phyloP scores from a whole-genome alignment of 1,140 invertebrate species.

The Caenorhabditis elegans region DNA sequence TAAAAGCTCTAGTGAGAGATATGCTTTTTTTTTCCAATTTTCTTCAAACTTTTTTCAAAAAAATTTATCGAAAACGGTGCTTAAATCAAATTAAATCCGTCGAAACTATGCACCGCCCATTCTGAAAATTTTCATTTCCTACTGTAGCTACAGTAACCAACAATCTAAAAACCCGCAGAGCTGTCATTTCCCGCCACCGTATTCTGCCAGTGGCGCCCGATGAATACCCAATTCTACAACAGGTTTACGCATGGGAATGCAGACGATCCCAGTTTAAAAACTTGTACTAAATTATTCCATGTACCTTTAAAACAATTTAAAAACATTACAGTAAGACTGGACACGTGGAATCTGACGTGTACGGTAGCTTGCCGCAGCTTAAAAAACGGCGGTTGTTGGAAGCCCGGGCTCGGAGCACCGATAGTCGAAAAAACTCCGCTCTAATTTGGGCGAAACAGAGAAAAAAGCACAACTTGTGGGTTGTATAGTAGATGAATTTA shows the following conservation, averaged over 20 bases:
- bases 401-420: not conserved
- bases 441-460: not conserved
- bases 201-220: not conserved
- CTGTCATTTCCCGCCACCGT: not conserved
- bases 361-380: not conserved
- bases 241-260: slow-evolving; percentile 22
- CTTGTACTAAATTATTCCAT: not conserved
- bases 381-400: not conserved
- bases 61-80: too few relatives aligned
- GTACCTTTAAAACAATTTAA: too few relatives aligned
- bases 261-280: not conserved
- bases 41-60: not conserved
- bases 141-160: too few relatives aligned
- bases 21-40: not conserved
- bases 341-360: not conserved
- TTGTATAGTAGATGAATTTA: not conserved
- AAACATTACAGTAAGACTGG: not conserved
- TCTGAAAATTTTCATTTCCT: too few relatives aligned
- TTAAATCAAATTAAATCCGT: too few relatives aligned
- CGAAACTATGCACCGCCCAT: too few relatives aligned
- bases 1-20: too few relatives aligned
- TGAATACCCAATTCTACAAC: not conserved
- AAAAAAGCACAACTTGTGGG: slow-evolving; percentile 24
- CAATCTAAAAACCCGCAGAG: too few relatives aligned
- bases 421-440: not conserved